Evolutionary conservation across 2,888 invertebrate genomes (phyloP), one percentile per base, ranked within the genome.

Genomic region (Petrolisthes manimaculis): DNA sequence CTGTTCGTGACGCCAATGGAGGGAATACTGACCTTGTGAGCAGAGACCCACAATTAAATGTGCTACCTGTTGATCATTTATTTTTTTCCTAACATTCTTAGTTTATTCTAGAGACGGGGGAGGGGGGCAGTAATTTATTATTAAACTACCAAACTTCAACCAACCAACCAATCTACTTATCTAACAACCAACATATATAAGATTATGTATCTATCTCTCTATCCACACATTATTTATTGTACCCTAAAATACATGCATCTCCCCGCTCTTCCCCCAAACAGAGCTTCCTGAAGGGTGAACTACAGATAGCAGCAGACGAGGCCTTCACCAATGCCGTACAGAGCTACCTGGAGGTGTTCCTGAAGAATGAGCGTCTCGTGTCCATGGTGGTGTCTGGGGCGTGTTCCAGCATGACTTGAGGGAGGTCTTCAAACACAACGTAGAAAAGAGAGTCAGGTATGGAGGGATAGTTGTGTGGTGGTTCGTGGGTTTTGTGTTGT

Each of bases 271-370:
- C 69, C 80, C 90, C 91, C 90, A 93, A 94, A 37, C 94, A 97
- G 97, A 96, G 96, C 93, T 99, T 98, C 93, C 95, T 99, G 90
- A 98, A 97, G 94, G 99, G 99, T 80, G 99, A 99, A 94, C 98
- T 98, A n/a, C 97, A 97, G 94, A 98, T 98, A 92, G 95, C 98
- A 94, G 97, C 98, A 12, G 98, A 98, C 93, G 98, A 98, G 93
- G 99, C 99, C 86, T 99, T 99, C 94, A 98, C 97, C 93, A 99
- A 99, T 93, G 99, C 99, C 69, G 97, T 99, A 86, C 98, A 99
- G 93, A 98, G 97, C 92, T 97, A 97, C 94, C 96, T 95, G 93
- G 98, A 98, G 93, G 97, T 99, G 91, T 99, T 99, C 94, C 95
- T 99, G 77, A 98, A 98, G 93, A 99, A 98, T 67, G 99, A 99